phyloP scores from a whole-genome alignment of 2,888 invertebrate genomes.

The Periphyllus acericola region DNA sequence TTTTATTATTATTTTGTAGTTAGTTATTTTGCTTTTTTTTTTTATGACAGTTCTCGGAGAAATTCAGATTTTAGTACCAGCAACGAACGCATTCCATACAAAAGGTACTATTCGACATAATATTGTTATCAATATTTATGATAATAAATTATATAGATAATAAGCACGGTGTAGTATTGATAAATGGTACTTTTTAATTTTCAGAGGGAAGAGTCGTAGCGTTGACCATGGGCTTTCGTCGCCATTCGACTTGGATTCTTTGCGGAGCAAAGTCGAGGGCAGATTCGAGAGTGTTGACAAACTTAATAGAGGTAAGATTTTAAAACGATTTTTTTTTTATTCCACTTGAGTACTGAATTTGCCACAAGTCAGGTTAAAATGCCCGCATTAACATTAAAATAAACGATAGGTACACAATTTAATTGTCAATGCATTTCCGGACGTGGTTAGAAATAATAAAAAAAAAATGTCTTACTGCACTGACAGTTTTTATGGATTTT shows the following conservation, averaged over 20 bases:
- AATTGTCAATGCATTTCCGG: background rate
- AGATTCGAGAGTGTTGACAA: conserved; percentile 83
- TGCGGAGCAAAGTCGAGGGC: conserved; percentile 87
- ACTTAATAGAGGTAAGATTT: conserved; percentile 71
- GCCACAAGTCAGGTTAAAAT: background rate
- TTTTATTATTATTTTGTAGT: conserved; percentile 54
- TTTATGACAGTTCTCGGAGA: conserved; percentile 50
- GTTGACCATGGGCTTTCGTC: conserved; percentile 89
- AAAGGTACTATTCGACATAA: conserved; percentile 69
- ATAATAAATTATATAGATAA: too few relatives aligned
- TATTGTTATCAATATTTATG: conserved; percentile 59
- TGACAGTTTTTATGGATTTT: conserved; percentile 26
- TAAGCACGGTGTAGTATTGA: background rate
- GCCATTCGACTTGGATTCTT: conserved; percentile 85
- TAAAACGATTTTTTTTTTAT: background rate
- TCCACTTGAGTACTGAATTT: conserved; percentile 6
- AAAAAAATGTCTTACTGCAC: background rate
- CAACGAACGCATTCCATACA: conserved; percentile 62
- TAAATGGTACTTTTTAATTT: conserved; percentile 62
- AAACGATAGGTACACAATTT: background rate
- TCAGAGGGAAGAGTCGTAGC: conserved; percentile 90
- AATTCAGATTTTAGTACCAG: conserved; percentile 57
- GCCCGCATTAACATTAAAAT: background rate
- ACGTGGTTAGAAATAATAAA: background rate
- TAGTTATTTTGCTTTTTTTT: conserved; percentile 54